Evolutionary conservation across 2,113 vertebrate species (phyloP).

Genomic region (Herpetotheres cachinnans): DNA sequence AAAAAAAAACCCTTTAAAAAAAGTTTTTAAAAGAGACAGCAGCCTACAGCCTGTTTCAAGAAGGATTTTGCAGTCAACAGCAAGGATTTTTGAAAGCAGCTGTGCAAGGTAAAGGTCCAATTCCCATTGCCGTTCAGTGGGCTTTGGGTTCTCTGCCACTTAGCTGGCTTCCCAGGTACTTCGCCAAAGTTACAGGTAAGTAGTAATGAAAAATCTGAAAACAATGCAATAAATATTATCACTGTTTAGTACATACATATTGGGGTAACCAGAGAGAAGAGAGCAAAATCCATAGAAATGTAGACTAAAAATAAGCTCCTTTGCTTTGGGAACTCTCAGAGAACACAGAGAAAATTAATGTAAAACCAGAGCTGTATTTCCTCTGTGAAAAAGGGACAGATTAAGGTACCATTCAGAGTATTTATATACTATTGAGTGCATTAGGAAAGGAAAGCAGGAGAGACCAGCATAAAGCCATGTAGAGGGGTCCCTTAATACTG

Average conservation of each 20-base stretch:
- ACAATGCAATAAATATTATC: not conserved
- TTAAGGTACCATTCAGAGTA: not conserved
- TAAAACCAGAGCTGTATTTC: not conserved
- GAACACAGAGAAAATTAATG: not conserved
- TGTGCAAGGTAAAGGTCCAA: not conserved
- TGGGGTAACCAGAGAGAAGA: not conserved
- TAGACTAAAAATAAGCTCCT: not conserved
- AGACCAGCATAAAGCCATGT: not conserved
- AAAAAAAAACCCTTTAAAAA: not conserved
- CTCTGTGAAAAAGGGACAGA: not conserved
- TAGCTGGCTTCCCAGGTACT: not conserved
- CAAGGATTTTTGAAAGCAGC: not conserved
- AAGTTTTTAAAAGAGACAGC: not conserved
- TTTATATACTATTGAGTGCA: not conserved
- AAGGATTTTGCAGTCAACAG: not conserved
- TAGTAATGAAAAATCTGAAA: not conserved
- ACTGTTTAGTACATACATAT: not conserved
- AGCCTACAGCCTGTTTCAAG: not conserved
- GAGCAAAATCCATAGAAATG: not conserved
- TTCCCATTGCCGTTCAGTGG: not conserved
- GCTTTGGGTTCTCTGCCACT: not conserved
- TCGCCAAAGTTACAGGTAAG: not conserved
- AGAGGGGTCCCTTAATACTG: not conserved
- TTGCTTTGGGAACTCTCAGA: not conserved
- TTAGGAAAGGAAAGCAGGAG: not conserved